phyloP scores from a whole-genome alignment of 2,888 invertebrate species.

The Agriotes lineatus region DNA sequence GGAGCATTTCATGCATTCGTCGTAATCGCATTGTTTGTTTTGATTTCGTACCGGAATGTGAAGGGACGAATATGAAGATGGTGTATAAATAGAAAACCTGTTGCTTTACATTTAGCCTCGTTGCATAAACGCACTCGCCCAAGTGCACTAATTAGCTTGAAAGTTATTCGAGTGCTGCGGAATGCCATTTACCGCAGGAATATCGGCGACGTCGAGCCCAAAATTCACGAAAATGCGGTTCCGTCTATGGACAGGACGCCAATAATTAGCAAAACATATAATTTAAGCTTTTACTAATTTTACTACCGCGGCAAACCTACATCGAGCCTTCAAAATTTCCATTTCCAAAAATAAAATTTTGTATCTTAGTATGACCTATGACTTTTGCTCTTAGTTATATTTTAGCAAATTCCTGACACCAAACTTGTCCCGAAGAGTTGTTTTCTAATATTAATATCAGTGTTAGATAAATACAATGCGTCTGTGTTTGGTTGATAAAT shows the following conservation, averaged over 20 bases:
- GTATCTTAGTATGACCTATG: slow-evolving; percentile 6
- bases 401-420: neutral
- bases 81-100: slow-evolving; percentile 42
- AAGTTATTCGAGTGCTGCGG: slow-evolving; percentile 1
- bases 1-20: slow-evolving; percentile 40
- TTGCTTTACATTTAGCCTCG: slow-evolving; percentile 30
- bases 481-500: too few relatives aligned
- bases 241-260: too few relatives aligned
- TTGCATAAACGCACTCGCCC: slow-evolving; percentile 8
- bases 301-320: too few relatives aligned
- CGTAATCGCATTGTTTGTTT: slow-evolving; percentile 48
- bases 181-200: too few relatives aligned
- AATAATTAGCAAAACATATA: too few relatives aligned
- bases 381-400: neutral
- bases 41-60: slow-evolving; percentile 48
- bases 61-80: slow-evolving; percentile 43
- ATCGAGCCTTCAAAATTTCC: too few relatives aligned
- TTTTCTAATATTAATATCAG: too few relatives aligned
- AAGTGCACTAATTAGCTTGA: slow-evolving; percentile 27
- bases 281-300: too few relatives aligned
- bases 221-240: too few relatives aligned
- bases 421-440: slow-evolving; percentile 8
- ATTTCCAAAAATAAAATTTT: neutral
- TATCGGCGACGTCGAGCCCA: too few relatives aligned
- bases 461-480: too few relatives aligned